A percentile compares a stretch with the other conserved stretches of the same genome.
phyloP scores from a whole-genome alignment of 1,140 invertebrate species.

The Cyclina sinensis region DNA sequence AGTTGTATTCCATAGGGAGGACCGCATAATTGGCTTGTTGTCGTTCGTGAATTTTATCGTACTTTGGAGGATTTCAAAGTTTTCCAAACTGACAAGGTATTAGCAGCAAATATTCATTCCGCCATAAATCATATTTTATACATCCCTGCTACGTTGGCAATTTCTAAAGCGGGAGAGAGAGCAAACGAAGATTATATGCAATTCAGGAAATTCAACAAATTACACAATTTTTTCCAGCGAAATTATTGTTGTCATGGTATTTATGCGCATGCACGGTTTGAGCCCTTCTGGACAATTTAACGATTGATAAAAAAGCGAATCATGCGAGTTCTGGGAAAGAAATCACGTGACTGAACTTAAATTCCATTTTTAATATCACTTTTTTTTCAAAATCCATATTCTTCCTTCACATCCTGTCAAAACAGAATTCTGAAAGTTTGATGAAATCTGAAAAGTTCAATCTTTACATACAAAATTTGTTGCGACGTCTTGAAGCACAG shows the following conservation, averaged over 20 bases:
- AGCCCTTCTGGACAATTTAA: too few species aligned
- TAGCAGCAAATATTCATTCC: slow-evolving; percentile 29
- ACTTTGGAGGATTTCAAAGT: slow-evolving; percentile 41
- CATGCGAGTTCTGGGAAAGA: too few species aligned
- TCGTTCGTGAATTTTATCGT: slow-evolving; percentile 37
- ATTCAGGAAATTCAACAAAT: neutral
- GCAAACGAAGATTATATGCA: neutral
- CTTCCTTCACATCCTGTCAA: too few species aligned
- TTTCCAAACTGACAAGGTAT: slow-evolving; percentile 54
- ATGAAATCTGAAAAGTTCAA: too few species aligned
- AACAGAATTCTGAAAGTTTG: too few species aligned
- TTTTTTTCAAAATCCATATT: too few species aligned
- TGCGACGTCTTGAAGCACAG: too few species aligned
- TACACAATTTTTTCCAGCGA: neutral
- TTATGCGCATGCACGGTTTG: neutral
- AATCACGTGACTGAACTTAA: too few species aligned
- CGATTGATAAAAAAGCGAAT: too few species aligned
- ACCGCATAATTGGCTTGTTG: slow-evolving; percentile 44
- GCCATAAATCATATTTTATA: slow-evolving; percentile 40
- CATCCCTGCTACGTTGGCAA: neutral
- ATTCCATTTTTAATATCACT: too few species aligned
- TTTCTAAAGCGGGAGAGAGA: slow-evolving; percentile 6
- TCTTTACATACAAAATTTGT: too few species aligned
- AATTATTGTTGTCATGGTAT: neutral
- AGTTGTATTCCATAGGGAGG: neutral